These are phyloP conservation scores for Talpa occidentalis DNA, from an alignment of 2,113 vertebrate genomes.

Conservation along the genomic window DNA sequence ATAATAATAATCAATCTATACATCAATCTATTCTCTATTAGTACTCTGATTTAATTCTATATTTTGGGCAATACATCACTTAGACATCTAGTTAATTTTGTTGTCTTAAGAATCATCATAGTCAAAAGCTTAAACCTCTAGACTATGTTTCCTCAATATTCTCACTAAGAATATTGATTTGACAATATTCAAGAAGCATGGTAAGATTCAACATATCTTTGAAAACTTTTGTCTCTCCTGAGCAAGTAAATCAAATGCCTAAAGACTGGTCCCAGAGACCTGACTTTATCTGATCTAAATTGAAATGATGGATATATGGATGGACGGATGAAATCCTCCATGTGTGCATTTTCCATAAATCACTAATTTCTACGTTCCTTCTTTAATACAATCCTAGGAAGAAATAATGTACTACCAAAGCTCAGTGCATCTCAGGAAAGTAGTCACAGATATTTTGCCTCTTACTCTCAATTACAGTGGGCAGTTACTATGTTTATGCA, in stretches of 20 bases:
- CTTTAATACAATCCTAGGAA: neutral
- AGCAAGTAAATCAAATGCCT: neutral
- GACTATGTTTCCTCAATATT: neutral
- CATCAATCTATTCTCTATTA: neutral
- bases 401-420: neutral
- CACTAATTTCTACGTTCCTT: neutral
- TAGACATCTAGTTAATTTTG: neutral
- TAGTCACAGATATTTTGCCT: neutral
- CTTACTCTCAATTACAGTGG: neutral
- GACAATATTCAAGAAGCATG: conserved; percentile 24
- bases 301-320: neutral
- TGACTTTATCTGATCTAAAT: neutral
- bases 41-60: conserved; percentile 36
- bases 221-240: neutral
- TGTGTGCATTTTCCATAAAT: neutral
- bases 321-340: neutral
- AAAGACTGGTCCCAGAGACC: neutral
- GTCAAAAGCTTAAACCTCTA: neutral
- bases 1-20: conserved; percentile 1
- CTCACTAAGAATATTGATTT: neutral
- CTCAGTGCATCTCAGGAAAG: neutral
- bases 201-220: neutral
- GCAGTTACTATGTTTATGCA: neutral
- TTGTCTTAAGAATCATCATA: neutral
- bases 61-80: neutral